Evolutionary conservation across 2,113 vertebrate species (phyloP).

Genomic region (Merops nubicus): DNA sequence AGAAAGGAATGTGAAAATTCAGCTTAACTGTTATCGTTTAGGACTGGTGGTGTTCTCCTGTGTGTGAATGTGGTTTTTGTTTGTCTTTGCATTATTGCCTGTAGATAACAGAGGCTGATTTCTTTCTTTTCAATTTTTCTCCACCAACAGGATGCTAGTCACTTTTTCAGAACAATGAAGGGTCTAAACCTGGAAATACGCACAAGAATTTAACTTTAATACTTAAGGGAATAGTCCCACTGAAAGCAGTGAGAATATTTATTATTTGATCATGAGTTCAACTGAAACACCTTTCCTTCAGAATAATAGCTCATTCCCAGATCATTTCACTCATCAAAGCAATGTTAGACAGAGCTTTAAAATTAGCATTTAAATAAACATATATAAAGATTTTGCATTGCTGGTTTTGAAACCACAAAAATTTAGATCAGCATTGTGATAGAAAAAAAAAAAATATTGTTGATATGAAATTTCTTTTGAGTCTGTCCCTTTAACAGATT

Average conservation of each 20-base stretch:
- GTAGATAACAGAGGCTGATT: neutral
- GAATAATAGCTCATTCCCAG: neutral
- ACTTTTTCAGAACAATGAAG: neutral
- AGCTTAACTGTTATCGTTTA: neutral
- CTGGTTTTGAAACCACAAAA: neutral
- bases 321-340: neutral
- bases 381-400: neutral
- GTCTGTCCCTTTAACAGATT: conserved; percentile 15
- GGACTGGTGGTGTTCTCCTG: neutral
- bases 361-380: neutral
- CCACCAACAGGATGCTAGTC: neutral
- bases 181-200: neutral
- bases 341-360: neutral
- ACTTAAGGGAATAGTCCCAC: neutral
- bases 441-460: neutral
- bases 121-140: neutral
- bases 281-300: neutral
- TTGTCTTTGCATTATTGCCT: neutral
- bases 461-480: neutral
- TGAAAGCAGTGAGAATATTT: neutral
- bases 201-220: neutral
- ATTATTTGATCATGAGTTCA: neutral
- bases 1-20: neutral
- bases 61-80: neutral
- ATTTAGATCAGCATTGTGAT: neutral